Base-by-base conservation (phyloP, 2,888 invertebrate species). In the Cheiracanthium punctorium region DNA sequence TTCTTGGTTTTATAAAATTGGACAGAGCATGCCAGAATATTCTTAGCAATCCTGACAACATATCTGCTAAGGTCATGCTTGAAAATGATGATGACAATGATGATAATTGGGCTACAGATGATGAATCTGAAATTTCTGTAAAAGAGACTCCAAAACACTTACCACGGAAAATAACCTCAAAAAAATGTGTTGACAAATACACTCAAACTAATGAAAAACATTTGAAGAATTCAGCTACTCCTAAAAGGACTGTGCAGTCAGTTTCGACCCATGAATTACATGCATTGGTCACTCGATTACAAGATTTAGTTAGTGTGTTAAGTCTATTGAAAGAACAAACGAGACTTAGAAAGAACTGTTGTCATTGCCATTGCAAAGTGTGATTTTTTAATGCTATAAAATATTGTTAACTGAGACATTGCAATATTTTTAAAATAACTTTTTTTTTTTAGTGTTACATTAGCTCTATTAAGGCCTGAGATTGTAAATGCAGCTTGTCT, bases 1-100 rank as follows among this genome's bases (percentile, higher is more conserved):
- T 74, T n/a, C 70, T 80, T 12, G 79, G 84, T 4, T 80, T 67
- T 52, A 80, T 80, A 20, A 85, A 85, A 52, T 43, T 17, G 17
- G 5, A 41, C 1, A 0, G 5, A 48, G 14, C 20, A 24, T n/a
- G 24, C 32, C 5, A 33, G 14, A n/a, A 5, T 41, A 30, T n/a
- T 5, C 8, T 2, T 29, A 52, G 24, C 37, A 4, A 0, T n/a
- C 0, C 37, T 14, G 1, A 1, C 7, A 1, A 7, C 1, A 4
- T 1, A 1, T 17, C 58, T 7, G 1, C 5, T 4, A 58, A 24
- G 12, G 43, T 17, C 14, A 17, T 17, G 5, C 2, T 17, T 7
- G 43, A 48, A 8, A 10, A 37, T 37, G 37, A 10, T 37, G 43
- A 65, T 67, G n/a, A 14, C 14, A 10, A 71, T 43, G 76, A 76